Base-by-base conservation (phyloP, 2,888 invertebrate genomes). In the Ligdia adustata region DNA sequence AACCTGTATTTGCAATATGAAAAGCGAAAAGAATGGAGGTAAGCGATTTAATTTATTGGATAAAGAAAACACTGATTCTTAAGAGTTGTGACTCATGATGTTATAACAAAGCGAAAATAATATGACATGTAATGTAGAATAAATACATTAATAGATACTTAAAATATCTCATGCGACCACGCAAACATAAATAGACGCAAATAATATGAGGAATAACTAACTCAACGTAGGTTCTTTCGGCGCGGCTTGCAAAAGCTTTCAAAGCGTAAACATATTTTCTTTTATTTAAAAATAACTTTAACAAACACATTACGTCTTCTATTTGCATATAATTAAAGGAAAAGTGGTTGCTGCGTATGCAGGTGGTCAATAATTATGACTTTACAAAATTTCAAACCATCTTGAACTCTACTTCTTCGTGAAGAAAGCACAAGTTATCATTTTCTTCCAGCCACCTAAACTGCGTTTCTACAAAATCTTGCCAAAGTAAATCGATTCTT, bases 1-100 rank as follows among this genome's bases (percentile, higher is more conserved):
- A 5, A 5, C 3, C 13, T 16, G 15, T 12, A 49, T 28, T 37
- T 2, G 4, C n/a, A 54, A 15, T 22, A 60, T 60, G 59, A 60
- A 60, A 60, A 60, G 51, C 38, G 59, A 60, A 47, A 60, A 49
- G 24, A 52, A 49, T 43, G 40, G 42, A 31, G 59, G 59, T 60
- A 32, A 57, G 37, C 11, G 1, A 2, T 35, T 7, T 14, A 12
- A 6, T 22, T 6, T 22, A 22, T 7, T 2, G 7, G 27, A 37
- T 16, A 37, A 37, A 37, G 27, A 18, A 9, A 24, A 4, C 16
- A 18, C 18, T 31, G 31, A 16, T n/a, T n/a, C n/a, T n/a, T n/a
- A n/a, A n/a, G n/a, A n/a, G n/a, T n/a, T n/a, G n/a, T n/a, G n/a
- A n/a, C n/a, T n/a, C n/a, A n/a, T n/a, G n/a, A n/a, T n/a, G n/a